Evolutionary conservation across 2,113 vertebrate species (phyloP).

Genomic region (Vidua macroura): DNA sequence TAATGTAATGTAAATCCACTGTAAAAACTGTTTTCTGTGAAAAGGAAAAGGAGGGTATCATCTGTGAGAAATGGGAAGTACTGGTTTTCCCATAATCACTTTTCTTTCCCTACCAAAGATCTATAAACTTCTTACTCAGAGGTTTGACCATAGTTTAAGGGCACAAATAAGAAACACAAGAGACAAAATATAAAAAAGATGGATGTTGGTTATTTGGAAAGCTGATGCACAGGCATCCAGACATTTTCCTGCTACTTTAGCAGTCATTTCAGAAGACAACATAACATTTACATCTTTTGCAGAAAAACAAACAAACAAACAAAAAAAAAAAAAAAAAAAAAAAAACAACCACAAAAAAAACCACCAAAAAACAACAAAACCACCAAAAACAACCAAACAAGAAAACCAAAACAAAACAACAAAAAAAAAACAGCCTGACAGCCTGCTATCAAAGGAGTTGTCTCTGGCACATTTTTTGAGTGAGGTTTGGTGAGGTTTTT

Average conservation of each 20-base stretch:
- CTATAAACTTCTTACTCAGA: neutral
- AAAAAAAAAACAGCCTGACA: neutral
- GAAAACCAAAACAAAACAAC: no score
- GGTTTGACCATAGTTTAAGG: neutral
- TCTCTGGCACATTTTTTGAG: neutral
- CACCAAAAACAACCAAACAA: no score
- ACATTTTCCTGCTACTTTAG: conserved; percentile 1
- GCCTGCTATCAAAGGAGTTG: neutral
- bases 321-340: no score
- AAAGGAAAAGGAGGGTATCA: neutral
- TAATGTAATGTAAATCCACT: neutral
- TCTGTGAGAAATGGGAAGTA: neutral
- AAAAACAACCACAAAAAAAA: no score
- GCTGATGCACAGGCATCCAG: neutral
- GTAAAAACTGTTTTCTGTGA: neutral
- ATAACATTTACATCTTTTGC: neutral
- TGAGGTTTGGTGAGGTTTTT: neutral
- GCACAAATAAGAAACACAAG: neutral
- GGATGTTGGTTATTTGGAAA: neutral
- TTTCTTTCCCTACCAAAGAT: neutral
- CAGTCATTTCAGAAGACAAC: neutral
- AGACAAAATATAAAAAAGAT: neutral
- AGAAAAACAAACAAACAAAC: neutral
- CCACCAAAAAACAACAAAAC: no score
- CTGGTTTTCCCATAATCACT: neutral